Percentiles rank a stretch among this genome's conserved stretches.
Evolutionary conservation across 2,113 vertebrate species (phyloP).

Genomic region (Bolborhynchus lineola): DNA sequence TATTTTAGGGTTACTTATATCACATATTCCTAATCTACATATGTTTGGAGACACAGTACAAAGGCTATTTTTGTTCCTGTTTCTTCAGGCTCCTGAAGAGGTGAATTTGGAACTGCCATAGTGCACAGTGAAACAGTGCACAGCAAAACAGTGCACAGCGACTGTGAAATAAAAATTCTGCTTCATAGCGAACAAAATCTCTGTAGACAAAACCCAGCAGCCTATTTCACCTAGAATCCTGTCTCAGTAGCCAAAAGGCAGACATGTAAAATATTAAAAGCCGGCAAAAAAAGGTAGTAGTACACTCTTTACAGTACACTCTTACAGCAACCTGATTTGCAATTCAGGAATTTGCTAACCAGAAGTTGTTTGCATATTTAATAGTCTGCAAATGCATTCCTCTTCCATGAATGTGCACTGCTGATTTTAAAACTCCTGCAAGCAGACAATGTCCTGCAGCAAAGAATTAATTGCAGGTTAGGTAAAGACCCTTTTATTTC

Average conservation of each 20-base stretch:
- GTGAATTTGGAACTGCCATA: background rate
- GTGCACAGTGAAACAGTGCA: background rate
- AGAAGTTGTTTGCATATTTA: background rate
- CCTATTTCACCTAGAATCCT: background rate
- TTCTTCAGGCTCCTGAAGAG: background rate
- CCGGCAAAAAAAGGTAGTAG: background rate
- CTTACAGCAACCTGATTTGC: background rate
- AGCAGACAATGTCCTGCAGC: background rate
- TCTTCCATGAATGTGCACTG: background rate
- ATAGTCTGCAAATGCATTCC: background rate
- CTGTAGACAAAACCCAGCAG: background rate
- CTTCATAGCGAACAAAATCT: background rate
- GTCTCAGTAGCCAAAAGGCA: background rate
- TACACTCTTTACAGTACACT: background rate
- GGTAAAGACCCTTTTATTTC: background rate
- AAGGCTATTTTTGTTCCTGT: background rate
- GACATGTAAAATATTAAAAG: background rate
- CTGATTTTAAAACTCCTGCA: background rate
- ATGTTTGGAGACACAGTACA: background rate
- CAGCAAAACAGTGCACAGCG: fast-evolving
- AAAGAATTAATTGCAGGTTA: background rate
- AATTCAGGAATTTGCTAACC: background rate
- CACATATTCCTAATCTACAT: background rate
- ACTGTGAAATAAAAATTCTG: background rate
- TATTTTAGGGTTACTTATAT: background rate